Evolutionary conservation across 2,797 vertebrate genomes (phyloP).

Genomic region (Poecilia picta): DNA sequence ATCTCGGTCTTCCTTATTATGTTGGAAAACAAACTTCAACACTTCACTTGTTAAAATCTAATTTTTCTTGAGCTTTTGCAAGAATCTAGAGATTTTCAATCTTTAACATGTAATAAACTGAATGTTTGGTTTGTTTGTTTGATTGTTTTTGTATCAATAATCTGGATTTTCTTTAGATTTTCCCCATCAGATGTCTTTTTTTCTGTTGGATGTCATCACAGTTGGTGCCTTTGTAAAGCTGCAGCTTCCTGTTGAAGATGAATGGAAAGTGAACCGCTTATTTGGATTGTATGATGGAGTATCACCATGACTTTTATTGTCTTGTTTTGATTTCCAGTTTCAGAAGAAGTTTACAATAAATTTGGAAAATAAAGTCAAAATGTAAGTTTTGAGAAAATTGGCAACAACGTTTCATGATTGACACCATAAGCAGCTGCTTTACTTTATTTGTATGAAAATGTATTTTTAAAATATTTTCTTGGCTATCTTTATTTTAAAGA

Average conservation of each 20-base stretch:
- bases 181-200: neutral
- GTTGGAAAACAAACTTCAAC: no score
- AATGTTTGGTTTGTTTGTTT: constrained; percentile 35
- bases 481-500: neutral
- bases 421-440: neutral
- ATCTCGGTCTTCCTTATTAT: no score
- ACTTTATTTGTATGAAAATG: neutral
- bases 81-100: neutral
- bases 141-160: neutral
- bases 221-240: constrained; percentile 66
- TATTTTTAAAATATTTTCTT: neutral
- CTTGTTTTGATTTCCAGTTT: neutral
- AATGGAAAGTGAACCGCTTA: neutral
- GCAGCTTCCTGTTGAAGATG: constrained; percentile 12
- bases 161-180: neutral
- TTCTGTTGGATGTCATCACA: constrained; percentile 20
- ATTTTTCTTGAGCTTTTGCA: neutral
- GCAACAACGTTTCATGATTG: neutral
- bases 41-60: neutral
- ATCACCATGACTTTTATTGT: no score
- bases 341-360: neutral
- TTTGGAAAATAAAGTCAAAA: neutral
- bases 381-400: neutral
- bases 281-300: neutral
- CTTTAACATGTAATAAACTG: constrained; percentile 2